Conservation (phyloP, 2,797 vertebrate genomes). For the Echeneis naucrates region DNA sequence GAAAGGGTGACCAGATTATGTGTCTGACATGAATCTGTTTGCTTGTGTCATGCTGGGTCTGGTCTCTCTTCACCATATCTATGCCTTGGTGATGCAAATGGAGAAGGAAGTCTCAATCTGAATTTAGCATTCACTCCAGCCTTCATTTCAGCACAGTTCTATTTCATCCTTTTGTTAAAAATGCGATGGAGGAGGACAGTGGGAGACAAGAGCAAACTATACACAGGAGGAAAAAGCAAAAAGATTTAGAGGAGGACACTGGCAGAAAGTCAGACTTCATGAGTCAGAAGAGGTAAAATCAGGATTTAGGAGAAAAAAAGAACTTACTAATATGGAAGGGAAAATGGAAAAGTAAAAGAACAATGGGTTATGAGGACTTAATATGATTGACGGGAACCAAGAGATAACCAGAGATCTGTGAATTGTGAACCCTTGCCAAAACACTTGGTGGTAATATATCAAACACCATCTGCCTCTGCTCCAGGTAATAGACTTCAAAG, state of each 20-base stretch:
- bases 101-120: slow-evolving; percentile 52
- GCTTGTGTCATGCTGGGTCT: slow-evolving; percentile 47
- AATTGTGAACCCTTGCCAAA: slow-evolving; percentile 16
- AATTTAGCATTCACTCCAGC: slow-evolving; percentile 56
- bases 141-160: slow-evolving; percentile 45
- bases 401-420: slow-evolving; percentile 3
- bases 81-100: slow-evolving; percentile 48
- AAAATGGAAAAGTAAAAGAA: not conserved
- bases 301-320: slow-evolving; percentile 3
- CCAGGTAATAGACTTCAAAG: slow-evolving; percentile 24
- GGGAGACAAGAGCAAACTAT: slow-evolving; percentile 34
- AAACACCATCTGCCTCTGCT: slow-evolving; percentile 11
- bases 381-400: slow-evolving; percentile 29
- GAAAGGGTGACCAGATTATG: slow-evolving; percentile 29
- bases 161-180: slow-evolving; percentile 48
- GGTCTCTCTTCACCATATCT: slow-evolving; percentile 57
- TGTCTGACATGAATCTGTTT: slow-evolving; percentile 66
- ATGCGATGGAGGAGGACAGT: slow-evolving; percentile 33
- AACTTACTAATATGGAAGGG: slow-evolving; percentile 6
- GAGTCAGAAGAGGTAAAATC: slow-evolving; percentile 46
- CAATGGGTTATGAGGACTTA: slow-evolving; percentile 31
- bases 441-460: slow-evolving; percentile 15
- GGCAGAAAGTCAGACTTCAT: slow-evolving; percentile 34
- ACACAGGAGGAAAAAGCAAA: slow-evolving; percentile 9
- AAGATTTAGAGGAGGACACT: slow-evolving; percentile 20